Percentiles rank a stretch among this genome's conserved stretches.
Evolutionary conservation across 1,140 invertebrate species (phyloP).

Genomic region (Heterodera schachtii): DNA sequence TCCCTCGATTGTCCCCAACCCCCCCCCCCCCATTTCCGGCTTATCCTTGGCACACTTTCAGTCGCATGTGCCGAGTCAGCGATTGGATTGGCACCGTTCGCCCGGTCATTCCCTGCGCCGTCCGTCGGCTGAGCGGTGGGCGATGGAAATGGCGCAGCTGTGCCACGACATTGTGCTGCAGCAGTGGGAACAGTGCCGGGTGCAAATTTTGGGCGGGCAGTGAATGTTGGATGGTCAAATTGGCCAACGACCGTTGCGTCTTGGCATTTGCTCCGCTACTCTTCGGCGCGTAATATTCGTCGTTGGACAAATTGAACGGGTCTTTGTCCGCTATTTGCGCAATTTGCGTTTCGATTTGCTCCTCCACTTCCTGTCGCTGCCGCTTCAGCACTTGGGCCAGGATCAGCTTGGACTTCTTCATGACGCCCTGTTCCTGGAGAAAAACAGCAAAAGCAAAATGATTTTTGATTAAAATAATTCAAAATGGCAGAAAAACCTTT

Average conservation of each 20-base stretch:
- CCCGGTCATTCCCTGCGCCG: conserved; percentile 71
- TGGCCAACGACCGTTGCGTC: conserved; percentile 33
- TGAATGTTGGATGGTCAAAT: conserved; percentile 78
- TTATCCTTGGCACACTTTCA: neutral
- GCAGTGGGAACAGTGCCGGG: conserved; percentile 88
- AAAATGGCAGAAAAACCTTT: conserved; percentile 11
- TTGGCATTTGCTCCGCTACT: conserved; percentile 68
- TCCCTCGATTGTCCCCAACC: neutral
- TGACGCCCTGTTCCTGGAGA: neutral
- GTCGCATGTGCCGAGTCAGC: conserved; percentile 71
- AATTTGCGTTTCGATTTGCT: conserved; percentile 62
- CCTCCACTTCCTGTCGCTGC: conserved; percentile 67
- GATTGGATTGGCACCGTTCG: conserved; percentile 72
- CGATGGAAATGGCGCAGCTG: conserved; percentile 90
- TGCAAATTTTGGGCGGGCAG: conserved; percentile 92
- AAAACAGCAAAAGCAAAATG: neutral
- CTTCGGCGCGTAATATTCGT: conserved; percentile 90
- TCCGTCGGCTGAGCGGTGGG: conserved; percentile 82
- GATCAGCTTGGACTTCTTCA: conserved; percentile 90
- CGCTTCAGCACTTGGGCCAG: conserved; percentile 72
- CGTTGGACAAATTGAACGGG: conserved; percentile 97
- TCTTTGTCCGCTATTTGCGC: conserved; percentile 76
- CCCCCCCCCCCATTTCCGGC: no score
- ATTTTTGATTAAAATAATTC: neutral
- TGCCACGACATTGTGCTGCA: conserved; percentile 75